Percentiles rank a stretch among this genome's conserved stretches.
These are phyloP conservation scores for Ciconia stormi DNA, from an alignment of 2,113 vertebrate genomes.

Conservation along the genomic window DNA sequence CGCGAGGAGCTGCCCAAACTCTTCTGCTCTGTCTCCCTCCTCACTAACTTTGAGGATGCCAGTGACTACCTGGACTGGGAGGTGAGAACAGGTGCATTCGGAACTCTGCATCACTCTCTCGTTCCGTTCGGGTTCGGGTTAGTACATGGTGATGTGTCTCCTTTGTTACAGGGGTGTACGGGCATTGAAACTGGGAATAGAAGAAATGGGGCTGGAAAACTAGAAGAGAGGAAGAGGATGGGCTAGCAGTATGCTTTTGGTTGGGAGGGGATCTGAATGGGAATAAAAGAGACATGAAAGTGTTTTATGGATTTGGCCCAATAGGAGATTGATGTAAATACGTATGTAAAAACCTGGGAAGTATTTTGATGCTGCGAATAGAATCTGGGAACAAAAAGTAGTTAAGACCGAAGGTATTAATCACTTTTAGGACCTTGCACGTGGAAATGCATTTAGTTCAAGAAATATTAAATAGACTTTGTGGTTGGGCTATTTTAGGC, in stretches of 20 bases:
- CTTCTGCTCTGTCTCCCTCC: conserved; percentile 88
- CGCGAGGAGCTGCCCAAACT: conserved; percentile 88
- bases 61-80: conserved; percentile 88
- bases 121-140: conserved; percentile 80
- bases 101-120: conserved; percentile 76
- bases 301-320: background rate
- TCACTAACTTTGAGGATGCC: conserved; percentile 88
- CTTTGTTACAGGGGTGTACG: conserved; percentile 61
- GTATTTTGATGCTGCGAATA: background rate
- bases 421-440: background rate
- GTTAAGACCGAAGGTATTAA: background rate
- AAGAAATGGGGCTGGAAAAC: background rate
- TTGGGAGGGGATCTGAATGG: background rate
- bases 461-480: background rate
- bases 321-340: background rate
- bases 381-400: background rate
- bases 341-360: background rate
- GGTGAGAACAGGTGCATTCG: conserved; percentile 84
- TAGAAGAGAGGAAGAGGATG: background rate
- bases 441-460: background rate
- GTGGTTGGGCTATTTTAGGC: background rate
- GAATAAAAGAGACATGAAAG: background rate
- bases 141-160: conserved; percentile 79
- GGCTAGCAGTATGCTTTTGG: background rate
- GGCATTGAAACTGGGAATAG: background rate